Conservation (phyloP, 2,888 invertebrate genomes). For the Punctoribates punctum region DNA sequence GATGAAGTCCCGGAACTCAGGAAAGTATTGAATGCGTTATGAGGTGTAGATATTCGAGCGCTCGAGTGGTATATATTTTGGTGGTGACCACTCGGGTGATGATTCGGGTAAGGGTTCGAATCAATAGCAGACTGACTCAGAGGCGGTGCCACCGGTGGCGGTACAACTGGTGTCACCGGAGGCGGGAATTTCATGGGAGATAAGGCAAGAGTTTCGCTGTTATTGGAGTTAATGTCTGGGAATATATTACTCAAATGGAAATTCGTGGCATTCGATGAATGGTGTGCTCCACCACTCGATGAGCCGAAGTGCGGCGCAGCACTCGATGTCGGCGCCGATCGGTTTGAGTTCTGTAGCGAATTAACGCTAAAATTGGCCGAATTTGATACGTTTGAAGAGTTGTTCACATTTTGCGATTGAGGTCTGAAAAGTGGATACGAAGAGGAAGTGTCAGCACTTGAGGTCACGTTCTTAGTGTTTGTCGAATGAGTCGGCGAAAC, state of each 20-base stretch:
- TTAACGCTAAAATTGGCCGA: slow-evolving; percentile 45
- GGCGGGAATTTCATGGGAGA: slow-evolving; percentile 46
- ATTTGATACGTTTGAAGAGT: slow-evolving; percentile 45
- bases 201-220: slow-evolving; percentile 44
- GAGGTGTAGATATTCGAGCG: slow-evolving; percentile 18
- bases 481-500: neutral
- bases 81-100: neutral
- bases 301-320: slow-evolving; percentile 38
- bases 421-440: slow-evolving; percentile 45
- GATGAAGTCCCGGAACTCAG: slow-evolving; percentile 1
- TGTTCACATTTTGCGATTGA: slow-evolving; percentile 43
- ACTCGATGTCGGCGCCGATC: slow-evolving; percentile 40
- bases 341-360: slow-evolving; percentile 44
- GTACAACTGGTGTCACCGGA: slow-evolving; percentile 31
- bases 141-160: slow-evolving; percentile 4
- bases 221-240: slow-evolving; percentile 46
- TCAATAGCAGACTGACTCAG: slow-evolving; percentile 7
- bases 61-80: slow-evolving; percentile 27
- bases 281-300: slow-evolving; percentile 33
- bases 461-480: slow-evolving; percentile 18
- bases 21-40: slow-evolving; percentile 20
- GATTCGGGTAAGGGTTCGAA: neutral
- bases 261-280: slow-evolving; percentile 45
- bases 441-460: slow-evolving; percentile 38
- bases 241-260: slow-evolving; percentile 48